Conservation (phyloP, 2,888 invertebrate species). For the Odontocolon sp. region DNA sequence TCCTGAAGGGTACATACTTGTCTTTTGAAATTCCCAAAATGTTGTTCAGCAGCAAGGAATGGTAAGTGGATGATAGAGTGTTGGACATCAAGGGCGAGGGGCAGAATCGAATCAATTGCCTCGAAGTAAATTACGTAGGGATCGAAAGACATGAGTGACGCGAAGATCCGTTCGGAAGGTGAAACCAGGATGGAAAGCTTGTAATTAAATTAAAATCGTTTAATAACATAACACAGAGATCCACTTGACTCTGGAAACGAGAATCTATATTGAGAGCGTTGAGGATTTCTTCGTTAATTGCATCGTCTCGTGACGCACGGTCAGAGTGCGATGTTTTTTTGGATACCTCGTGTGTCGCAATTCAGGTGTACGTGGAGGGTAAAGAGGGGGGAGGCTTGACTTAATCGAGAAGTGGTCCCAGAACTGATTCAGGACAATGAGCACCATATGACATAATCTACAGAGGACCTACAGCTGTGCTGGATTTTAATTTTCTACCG, state of each 20-base stretch:
- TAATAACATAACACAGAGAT: constrained; percentile 66
- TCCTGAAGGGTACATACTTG: too few relatives aligned
- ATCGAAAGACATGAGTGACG: constrained; percentile 34
- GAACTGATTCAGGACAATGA: not conserved
- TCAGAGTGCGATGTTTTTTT: not conserved
- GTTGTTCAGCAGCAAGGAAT: too few relatives aligned
- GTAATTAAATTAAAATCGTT: constrained; percentile 70
- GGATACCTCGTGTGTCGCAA: not conserved
- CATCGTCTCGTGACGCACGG: constrained; percentile 4
- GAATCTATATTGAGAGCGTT: constrained; percentile 67
- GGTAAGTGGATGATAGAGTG: not conserved
- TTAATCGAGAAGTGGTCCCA: not conserved
- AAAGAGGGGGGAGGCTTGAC: not conserved
- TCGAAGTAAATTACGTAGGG: constrained; percentile 21
- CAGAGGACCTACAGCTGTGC: not conserved
- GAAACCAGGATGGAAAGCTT: constrained; percentile 53
- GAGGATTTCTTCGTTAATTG: constrained; percentile 20
- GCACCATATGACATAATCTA: not conserved
- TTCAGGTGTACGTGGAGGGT: not conserved
- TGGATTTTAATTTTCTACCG: constrained; percentile 7
- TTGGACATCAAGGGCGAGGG: constrained; percentile 6
- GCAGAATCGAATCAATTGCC: constrained; percentile 52
- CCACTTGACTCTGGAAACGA: constrained; percentile 59
- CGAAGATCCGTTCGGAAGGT: constrained; percentile 33
- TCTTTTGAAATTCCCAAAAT: too few relatives aligned